Percentiles rank a stretch among this genome's conserved stretches.
These are phyloP conservation scores for Pelodytes ibericus DNA, from an alignment of 2,797 vertebrate species.

Conservation along the genomic window DNA sequence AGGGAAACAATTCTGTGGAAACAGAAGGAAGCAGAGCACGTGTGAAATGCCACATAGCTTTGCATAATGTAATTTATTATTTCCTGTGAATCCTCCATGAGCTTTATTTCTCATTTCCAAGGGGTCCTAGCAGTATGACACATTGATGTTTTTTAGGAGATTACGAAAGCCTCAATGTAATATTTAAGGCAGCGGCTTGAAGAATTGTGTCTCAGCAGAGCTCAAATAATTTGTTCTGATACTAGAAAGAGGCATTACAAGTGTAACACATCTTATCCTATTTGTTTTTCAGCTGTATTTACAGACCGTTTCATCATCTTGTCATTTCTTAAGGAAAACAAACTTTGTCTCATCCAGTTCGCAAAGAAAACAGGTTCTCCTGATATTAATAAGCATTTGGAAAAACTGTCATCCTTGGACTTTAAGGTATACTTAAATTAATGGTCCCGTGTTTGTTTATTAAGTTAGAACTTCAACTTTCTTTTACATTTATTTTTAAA, in stretches of 20 bases:
- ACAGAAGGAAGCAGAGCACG: slow-evolving; percentile 42
- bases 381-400: slow-evolving; percentile 76
- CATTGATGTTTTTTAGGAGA: slow-evolving; percentile 60
- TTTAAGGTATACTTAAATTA: slow-evolving; percentile 80
- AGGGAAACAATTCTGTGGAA: slow-evolving; percentile 38
- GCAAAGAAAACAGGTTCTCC: slow-evolving; percentile 80
- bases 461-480: too few relatives aligned
- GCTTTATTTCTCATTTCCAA: slow-evolving; percentile 63
- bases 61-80: slow-evolving; percentile 60
- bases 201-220: slow-evolving; percentile 60
- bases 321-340: slow-evolving; percentile 87
- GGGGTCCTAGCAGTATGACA: slow-evolving; percentile 57
- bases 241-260: slow-evolving; percentile 52
- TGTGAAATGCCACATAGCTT: slow-evolving; percentile 53
- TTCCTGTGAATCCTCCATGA: slow-evolving; percentile 55
- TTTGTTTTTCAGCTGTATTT: slow-evolving; percentile 81
- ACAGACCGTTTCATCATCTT: slow-evolving; percentile 88
- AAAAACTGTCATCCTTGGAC: slow-evolving; percentile 90
- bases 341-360: slow-evolving; percentile 88
- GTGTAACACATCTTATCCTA: slow-evolving; percentile 59
- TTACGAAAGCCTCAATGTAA: slow-evolving; percentile 57
- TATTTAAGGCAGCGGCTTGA: slow-evolving; percentile 60
- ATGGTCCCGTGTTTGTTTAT: neutral
- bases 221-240: slow-evolving; percentile 56
- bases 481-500: too few relatives aligned